Base-by-base conservation (phyloP, 2,888 invertebrate genomes). In the Petrolisthes manimaculis region DNA sequence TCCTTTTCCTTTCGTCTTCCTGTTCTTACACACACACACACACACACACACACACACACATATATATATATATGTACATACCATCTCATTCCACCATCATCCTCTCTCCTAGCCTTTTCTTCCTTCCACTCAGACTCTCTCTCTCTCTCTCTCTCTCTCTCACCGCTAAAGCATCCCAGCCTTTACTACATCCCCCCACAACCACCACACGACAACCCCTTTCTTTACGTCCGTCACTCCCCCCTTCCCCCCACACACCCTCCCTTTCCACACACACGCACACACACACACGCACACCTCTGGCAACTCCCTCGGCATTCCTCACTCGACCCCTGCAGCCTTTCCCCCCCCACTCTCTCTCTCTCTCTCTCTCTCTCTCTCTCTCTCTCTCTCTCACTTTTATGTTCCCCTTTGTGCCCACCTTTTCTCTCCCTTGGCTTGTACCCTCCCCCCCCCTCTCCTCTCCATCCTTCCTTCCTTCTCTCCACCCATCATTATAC, bases 341-440 rank as follows among this genome's bases (percentile, higher is more conserved):
- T 37, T 51, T 55, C 37, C 82, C 24, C 81, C 24, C 56, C 4
- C 81, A 61, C 81, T 81, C 81, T 77, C 77, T 81, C 81, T 81
- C 81, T 56, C 81, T 81, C 55, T 81, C 81, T 77, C 81, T 54
- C 56, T 37, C 56, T 24, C 81, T 37, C 81, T 18, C 81, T 56
- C 79, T 79, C 81, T 12, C 24, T 81, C n/a, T 24, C 56, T 24
- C 53, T 75, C n/a, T 75, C 37, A 9, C 61, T 61, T 9, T 61
- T 9, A 12, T 12, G 9, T 61, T 61, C 18, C 18, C 18, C 61
- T 18, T n/a, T 75, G 75, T 75, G 9, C 37, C 37, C n/a, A 18
- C 24, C 75, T 75, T 75, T 12, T 78, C 24, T 53, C 37, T 51
- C 78, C 37, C 78, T 78, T 78, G 5, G 5, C 21, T 61, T 21